phyloP scores from a whole-genome alignment of 1,140 invertebrate genomes.

The Neoseiulus cucumeris region DNA sequence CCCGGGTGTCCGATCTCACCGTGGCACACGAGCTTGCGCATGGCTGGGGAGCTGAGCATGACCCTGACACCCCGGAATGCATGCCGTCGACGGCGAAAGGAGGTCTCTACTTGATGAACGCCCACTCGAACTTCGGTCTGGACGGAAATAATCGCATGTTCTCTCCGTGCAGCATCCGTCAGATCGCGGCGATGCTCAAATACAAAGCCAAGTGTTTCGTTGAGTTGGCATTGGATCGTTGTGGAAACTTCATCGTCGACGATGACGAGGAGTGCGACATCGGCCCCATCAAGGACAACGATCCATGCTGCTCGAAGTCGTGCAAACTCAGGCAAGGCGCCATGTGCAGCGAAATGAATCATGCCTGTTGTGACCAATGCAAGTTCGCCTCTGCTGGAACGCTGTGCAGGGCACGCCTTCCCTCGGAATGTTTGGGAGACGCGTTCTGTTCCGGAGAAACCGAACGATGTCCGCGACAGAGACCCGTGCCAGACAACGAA shows the following conservation, averaged over 20 bases:
- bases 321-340: background rate
- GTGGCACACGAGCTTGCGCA: background rate
- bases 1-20: background rate
- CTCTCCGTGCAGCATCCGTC: background rate
- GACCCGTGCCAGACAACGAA: background rate
- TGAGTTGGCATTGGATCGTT: background rate
- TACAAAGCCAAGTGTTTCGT: background rate
- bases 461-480: background rate
- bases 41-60: conserved; percentile 5
- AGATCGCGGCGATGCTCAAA: background rate
- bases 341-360: background rate
- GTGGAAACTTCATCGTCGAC: conserved; percentile 5
- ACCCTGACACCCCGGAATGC: background rate
- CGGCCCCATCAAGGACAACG: background rate
- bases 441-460: conserved; percentile 1
- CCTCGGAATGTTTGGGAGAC: background rate
- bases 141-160: background rate
- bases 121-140: background rate
- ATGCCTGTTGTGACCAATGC: background rate
- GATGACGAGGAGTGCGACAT: background rate
- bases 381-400: background rate
- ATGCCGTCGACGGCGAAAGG: background rate
- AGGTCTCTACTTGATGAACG: background rate
- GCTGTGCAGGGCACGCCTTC: background rate
- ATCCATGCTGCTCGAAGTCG: background rate